These are phyloP conservation scores for Zapus hudsonius DNA, from an alignment of 2,113 vertebrate genomes.

Conservation along the genomic window DNA sequence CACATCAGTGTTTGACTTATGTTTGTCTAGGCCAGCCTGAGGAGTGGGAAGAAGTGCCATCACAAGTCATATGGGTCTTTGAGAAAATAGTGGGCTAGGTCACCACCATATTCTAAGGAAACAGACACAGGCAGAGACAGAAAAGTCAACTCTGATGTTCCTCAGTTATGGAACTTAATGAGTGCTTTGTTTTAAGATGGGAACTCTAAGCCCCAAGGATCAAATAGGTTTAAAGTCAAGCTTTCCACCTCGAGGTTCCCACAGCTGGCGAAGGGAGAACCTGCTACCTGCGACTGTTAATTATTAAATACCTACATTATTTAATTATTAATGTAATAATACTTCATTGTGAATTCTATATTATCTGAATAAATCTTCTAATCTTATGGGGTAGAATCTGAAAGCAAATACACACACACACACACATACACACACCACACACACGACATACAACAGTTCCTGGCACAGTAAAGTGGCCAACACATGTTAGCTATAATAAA, in stretches of 20 bases:
- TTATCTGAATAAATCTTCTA: neutral
- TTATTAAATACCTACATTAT: neutral
- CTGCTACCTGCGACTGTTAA: neutral
- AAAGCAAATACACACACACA: neutral
- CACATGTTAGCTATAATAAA: neutral
- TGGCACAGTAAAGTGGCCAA: neutral
- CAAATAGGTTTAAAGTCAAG: no score
- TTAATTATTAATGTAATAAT: neutral
- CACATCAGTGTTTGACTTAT: neutral
- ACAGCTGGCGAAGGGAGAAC: neutral
- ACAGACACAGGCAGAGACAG: neutral
- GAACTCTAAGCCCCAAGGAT: neutral
- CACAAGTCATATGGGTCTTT: neutral
- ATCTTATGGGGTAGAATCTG: neutral
- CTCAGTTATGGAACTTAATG: neutral
- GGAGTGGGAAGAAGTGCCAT: neutral
- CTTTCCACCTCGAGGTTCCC: fast-evolving
- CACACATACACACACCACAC: no score
- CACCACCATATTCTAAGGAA: neutral
- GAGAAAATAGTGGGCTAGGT: neutral
- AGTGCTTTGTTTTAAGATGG: neutral
- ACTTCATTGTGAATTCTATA: constrained; percentile 4
- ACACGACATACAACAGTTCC: neutral
- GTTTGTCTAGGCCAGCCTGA: neutral
- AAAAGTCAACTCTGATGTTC: neutral